Base-by-base conservation (phyloP, 1,140 invertebrate genomes). In the Adoxophyes honmai region DNA sequence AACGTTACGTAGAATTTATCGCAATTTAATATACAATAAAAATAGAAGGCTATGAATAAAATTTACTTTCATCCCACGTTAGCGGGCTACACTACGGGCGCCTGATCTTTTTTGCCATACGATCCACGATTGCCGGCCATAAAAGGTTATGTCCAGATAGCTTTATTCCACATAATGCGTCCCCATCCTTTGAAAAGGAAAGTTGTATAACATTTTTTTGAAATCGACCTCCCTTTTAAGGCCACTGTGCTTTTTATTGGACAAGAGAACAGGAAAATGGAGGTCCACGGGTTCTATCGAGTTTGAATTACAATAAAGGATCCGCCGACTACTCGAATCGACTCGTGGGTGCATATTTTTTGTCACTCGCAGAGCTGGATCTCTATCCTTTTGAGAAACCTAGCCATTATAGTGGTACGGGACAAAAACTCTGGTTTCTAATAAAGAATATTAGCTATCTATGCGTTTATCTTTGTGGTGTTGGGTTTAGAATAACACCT, bases 81-180 rank as follows among this genome's bases (percentile, higher is more conserved):
- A 70, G 65, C 70, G 59, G 65, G 38, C 64, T 65, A 64, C 67
- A 64, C 75, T 74, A 79, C 72, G 69, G 58, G 60, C 71, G 68
- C 55, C 69, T 67, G 70, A 75, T 71, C 74, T 75, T 82, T 74
- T 78, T 80, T 75, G 66, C 68, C 62, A 69, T 70, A 70, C 66
- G 66, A 68, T 42, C 69, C 72, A 64, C 62, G 69, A 68, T 70
- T 66, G 62, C 59, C 35, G 18, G 52, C 79, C 65, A 75, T 80
- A 82, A 85, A 85, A 77, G 74, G 78, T 61, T 69, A 76, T 75
- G 76, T 73, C 74, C 76, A 82, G 78, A 82, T 80, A 82, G 82
- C 70, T 81, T 82, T 84, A 82, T 84, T 71, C 73, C 71, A 77
- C 74, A 78, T 78, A 75, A 78, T 76, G 70, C 69, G 64, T 70